These are phyloP conservation scores for Falco concolor DNA, from an alignment of 2,797 vertebrate species.

Conservation along the genomic window DNA sequence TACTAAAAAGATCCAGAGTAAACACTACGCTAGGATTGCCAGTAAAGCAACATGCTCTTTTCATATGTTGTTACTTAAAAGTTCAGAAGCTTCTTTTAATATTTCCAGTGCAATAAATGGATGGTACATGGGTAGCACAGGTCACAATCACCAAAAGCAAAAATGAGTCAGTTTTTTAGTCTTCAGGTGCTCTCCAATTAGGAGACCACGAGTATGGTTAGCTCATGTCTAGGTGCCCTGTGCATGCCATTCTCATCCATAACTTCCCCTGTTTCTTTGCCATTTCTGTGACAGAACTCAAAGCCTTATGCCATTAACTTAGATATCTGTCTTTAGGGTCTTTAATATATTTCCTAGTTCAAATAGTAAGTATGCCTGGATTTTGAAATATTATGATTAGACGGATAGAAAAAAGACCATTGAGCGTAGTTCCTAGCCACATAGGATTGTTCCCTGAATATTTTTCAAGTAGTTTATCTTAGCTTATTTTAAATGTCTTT, in stretches of 20 bases:
- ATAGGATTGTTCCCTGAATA: not conserved
- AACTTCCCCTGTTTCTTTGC: not conserved
- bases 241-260: not conserved
- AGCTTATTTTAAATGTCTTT: constrained; percentile 4
- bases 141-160: not conserved
- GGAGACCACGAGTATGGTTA: not conserved
- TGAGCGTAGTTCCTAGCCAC: not conserved
- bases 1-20: not conserved
- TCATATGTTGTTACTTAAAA: not conserved
- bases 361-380: not conserved
- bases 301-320: not conserved
- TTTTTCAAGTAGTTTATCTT: constrained; percentile 19
- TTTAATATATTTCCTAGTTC: not conserved
- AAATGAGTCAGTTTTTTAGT: not conserved
- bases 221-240: not conserved
- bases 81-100: not conserved
- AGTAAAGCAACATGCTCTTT: not conserved
- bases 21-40: not conserved
- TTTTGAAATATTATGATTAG: not conserved
- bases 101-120: not conserved
- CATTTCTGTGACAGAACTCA: not conserved
- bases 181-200: not conserved
- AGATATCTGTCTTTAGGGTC: not conserved
- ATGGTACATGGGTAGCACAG: not conserved
- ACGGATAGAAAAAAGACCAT: not conserved